A percentile compares a stretch with the other conserved stretches of the same genome.
Evolutionary conservation across 2,888 invertebrate genomes (phyloP).

Genomic region (Drosophila meridionalis): DNA sequence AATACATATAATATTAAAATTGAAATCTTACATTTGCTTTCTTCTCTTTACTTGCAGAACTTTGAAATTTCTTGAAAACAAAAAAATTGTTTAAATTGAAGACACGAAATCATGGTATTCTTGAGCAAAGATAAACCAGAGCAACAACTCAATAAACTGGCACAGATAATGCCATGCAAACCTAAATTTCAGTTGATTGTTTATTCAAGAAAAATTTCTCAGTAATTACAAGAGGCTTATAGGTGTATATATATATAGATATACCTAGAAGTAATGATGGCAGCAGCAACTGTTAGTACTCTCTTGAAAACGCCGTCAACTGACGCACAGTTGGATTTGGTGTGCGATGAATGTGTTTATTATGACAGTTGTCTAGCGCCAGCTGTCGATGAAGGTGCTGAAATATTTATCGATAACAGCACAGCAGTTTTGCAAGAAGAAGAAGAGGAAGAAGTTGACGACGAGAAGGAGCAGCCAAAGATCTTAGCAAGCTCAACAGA

Average conservation of each 20-base stretch:
- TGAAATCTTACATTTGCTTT: too few relatives aligned
- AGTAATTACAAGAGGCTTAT: constrained; percentile 16
- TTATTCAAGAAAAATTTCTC: constrained; percentile 22
- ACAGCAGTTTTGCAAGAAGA: constrained; percentile 67
- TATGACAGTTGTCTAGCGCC: constrained; percentile 43
- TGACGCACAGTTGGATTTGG: constrained; percentile 48
- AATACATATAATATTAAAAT: neutral
- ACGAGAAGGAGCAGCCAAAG: constrained; percentile 11
- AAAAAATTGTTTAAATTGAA: too few relatives aligned
- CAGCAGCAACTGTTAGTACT: constrained; percentile 71
- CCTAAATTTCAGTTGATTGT: constrained; percentile 21
- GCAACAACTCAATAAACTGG: neutral
- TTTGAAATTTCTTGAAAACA: neutral
- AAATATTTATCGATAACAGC: constrained; percentile 72
- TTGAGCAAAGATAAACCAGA: neutral
- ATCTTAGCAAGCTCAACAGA: constrained; percentile 21
- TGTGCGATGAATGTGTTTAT: constrained; percentile 66
- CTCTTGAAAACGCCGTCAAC: constrained; percentile 54
- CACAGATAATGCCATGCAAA: neutral
- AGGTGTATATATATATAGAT: neutral
- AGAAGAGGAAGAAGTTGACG: constrained; percentile 17
- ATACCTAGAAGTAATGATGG: constrained; percentile 57
- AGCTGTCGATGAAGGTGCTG: constrained; percentile 14
- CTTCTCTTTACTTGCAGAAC: neutral
- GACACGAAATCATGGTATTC: constrained; percentile 7